Evolutionary conservation across 2,888 invertebrate species (phyloP), one percentile per base, ranked within the genome.

Genomic region (Entomobrya multifasciata): DNA sequence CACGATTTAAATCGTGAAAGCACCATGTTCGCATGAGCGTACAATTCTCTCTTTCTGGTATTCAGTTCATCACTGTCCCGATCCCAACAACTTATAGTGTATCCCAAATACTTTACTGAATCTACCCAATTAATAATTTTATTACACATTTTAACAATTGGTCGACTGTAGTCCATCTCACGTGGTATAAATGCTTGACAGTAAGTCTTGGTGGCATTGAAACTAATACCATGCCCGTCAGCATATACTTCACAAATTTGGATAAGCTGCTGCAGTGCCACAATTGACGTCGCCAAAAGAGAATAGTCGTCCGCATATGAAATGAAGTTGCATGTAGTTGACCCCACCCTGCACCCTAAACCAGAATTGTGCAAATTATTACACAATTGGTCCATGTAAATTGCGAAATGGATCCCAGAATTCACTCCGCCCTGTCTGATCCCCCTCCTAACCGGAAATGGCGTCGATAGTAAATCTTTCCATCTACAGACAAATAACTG

Each of bases 381-480:
- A 62, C 62, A 57, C 5, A 84, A 13, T 10, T 52, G 44, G 17
- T 84, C 77, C 49, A 67, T 77, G 20, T 77, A 84, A 0, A 67
- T n/a, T 2, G 84, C 36, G 17, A 77, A 84, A 25, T 17, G 52
- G 11, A 15, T 1, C 2, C 25, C 55, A 25, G 25, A 22, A 13
- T 47, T 36, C 10, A 67, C 1, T 25, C 84, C 84, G 25, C 84
- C 84, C 67, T 84, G 84, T 17, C 84, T 30, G 4, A 84, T 67
- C 20, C 30, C 20, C 8, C 6, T 3, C 0, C 55, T 3, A 41
- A 84, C 84, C 1, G 30, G 17, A 65, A 84, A 84, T 2, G 36
- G 25, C n/a, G 25, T 4, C 0, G 83, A 83, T n/a, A 83, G 20
- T 6, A 13, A 0, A 20, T 22, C 6, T 4, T 6, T n/a, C 84